Evolutionary conservation across 2,113 vertebrate species (phyloP).

Genomic region (Falco punctatus): DNA sequence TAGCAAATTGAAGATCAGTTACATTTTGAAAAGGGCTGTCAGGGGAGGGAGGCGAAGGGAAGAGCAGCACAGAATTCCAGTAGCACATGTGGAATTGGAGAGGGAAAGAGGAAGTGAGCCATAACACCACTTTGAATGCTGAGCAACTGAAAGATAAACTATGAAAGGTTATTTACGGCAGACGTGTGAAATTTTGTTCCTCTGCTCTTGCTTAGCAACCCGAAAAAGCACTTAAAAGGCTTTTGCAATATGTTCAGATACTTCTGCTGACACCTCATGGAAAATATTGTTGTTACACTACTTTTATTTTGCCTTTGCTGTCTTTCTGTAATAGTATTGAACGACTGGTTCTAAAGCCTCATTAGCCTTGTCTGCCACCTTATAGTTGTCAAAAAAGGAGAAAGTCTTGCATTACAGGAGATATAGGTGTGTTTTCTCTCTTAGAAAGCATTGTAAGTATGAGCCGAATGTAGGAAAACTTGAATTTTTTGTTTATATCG

Average conservation of each 20-base stretch:
- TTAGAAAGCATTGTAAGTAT: neutral
- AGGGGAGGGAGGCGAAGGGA: neutral
- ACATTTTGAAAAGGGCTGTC: neutral
- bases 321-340: neutral
- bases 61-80: neutral
- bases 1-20: neutral
- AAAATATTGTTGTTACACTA: constrained; percentile 38
- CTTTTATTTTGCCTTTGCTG: neutral
- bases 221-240: neutral
- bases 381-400: neutral
- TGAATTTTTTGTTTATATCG: neutral
- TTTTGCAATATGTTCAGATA: constrained; percentile 36
- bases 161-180: neutral
- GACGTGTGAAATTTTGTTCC: neutral
- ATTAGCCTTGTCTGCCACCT: neutral
- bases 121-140: neutral
- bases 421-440: neutral
- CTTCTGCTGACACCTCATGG: constrained; percentile 55
- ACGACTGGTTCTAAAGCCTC: neutral
- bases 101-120: neutral
- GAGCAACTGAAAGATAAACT: neutral
- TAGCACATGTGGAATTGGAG: neutral
- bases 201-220: neutral
- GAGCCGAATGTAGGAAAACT: neutral
- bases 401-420: neutral